Conservation (phyloP, 1,140 invertebrate species). For the Formica selysi region DNA sequence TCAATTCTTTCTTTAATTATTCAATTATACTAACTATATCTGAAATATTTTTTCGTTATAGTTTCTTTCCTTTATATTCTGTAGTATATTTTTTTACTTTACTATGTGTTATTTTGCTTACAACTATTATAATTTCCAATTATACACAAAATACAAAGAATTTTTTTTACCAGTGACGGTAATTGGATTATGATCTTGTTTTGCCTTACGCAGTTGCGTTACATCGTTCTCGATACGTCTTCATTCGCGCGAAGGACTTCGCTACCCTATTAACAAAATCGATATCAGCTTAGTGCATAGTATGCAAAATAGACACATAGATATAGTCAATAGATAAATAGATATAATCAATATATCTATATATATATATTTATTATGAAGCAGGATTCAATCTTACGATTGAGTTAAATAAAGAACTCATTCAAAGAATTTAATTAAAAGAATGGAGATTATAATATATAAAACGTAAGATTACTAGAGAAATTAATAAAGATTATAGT, state of each 20-base stretch:
- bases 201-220: conserved; percentile 28
- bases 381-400: not conserved
- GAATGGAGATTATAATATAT: not conserved
- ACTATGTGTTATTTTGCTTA: no score
- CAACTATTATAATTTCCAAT: no score
- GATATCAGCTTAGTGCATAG: conserved; percentile 49
- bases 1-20: no score
- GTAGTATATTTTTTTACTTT: no score
- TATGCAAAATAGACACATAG: conserved; percentile 28
- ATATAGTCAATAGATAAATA: conserved; percentile 29
- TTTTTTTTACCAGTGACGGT: not conserved
- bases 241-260: conserved; percentile 50
- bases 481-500: not conserved
- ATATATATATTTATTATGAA: conserved; percentile 43
- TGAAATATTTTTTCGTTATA: no score
- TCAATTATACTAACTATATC: no score
- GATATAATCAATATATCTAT: conserved; percentile 3
- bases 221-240: conserved; percentile 55
- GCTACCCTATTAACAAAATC: conserved; percentile 58
- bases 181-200: not conserved
- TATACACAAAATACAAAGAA: not conserved
- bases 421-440: not conserved
- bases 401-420: not conserved
- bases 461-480: not conserved
- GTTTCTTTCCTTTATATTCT: no score